Evolutionary conservation across 2,888 invertebrate species (phyloP).

Genomic region (Dasypolia templi): DNA sequence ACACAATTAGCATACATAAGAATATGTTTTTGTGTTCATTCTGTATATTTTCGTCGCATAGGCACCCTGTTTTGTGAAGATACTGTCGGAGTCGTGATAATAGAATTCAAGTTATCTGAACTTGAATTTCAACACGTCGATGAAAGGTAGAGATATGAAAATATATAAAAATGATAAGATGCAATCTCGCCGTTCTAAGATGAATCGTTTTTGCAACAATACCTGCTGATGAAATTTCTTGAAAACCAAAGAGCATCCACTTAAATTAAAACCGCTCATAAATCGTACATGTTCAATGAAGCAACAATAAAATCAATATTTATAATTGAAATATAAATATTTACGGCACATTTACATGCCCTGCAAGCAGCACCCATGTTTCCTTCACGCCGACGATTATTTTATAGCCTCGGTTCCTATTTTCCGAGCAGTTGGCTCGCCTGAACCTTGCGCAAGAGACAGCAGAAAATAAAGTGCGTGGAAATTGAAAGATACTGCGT

Average conservation of each 20-base stretch:
- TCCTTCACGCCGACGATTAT: slow-evolving; percentile 69
- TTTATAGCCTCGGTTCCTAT: slow-evolving; percentile 69
- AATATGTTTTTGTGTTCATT: slow-evolving; percentile 25
- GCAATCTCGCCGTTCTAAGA: slow-evolving; percentile 8
- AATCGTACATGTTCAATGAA: slow-evolving; percentile 12
- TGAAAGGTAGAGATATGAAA: slow-evolving; percentile 17
- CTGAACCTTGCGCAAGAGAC: slow-evolving; percentile 81
- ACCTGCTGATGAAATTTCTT: not conserved
- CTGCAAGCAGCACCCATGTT: slow-evolving; percentile 59
- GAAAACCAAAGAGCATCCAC: slow-evolving; percentile 17
- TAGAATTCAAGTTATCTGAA: slow-evolving; percentile 49
- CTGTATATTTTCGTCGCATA: slow-evolving; percentile 1
- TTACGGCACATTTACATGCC: slow-evolving; percentile 21
- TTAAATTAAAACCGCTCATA: slow-evolving; percentile 12
- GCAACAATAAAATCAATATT: slow-evolving; percentile 32
- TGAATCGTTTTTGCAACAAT: slow-evolving; percentile 20
- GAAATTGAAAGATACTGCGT: slow-evolving; percentile 76
- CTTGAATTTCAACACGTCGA: slow-evolving; percentile 37
- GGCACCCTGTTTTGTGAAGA: slow-evolving; percentile 8
- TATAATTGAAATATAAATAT: slow-evolving; percentile 30
- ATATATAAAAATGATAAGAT: slow-evolving; percentile 35
- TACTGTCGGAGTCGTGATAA: slow-evolving; percentile 26
- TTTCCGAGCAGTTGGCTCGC: slow-evolving; percentile 65
- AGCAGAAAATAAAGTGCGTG: slow-evolving; percentile 82
- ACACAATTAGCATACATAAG: slow-evolving; percentile 27